A percentile compares a stretch with the other conserved stretches of the same genome.
Conservation (phyloP, 2,113 vertebrate species). For the Catharus bicknelli region DNA sequence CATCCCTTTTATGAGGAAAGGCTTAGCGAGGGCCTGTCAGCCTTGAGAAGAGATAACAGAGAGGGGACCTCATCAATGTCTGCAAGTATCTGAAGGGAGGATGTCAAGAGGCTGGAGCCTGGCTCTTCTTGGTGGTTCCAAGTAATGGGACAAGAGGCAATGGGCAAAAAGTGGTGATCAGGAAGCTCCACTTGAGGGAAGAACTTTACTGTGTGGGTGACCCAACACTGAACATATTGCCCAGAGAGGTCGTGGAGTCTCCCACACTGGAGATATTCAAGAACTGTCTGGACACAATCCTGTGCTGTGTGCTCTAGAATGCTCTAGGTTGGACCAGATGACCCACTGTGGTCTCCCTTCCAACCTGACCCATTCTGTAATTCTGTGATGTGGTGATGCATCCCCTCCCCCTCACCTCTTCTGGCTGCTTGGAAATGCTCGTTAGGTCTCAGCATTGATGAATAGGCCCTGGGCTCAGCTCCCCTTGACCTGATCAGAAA, state of each 20-base stretch:
- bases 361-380: neutral
- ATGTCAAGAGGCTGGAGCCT: neutral
- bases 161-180: neutral
- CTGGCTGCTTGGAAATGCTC: neutral
- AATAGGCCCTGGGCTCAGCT: neutral
- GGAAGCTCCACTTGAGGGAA: neutral
- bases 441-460: fast-evolving
- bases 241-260: neutral
- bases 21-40: neutral
- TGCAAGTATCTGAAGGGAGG: neutral
- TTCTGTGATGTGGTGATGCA: neutral
- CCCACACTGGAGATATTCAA: neutral
- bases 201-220: neutral
- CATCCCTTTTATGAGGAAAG: neutral
- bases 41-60: neutral
- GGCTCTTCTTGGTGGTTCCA: neutral
- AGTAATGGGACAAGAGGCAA: neutral
- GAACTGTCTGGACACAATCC: neutral
- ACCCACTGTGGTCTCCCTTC: neutral
- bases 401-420: too few relatives aligned
- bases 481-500: neutral
- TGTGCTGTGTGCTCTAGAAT: neutral
- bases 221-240: neutral
- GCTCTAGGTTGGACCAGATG: neutral
- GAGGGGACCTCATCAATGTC: neutral